phyloP scores from a whole-genome alignment of 2,113 vertebrate genomes.

The Bettongia penicillata region DNA sequence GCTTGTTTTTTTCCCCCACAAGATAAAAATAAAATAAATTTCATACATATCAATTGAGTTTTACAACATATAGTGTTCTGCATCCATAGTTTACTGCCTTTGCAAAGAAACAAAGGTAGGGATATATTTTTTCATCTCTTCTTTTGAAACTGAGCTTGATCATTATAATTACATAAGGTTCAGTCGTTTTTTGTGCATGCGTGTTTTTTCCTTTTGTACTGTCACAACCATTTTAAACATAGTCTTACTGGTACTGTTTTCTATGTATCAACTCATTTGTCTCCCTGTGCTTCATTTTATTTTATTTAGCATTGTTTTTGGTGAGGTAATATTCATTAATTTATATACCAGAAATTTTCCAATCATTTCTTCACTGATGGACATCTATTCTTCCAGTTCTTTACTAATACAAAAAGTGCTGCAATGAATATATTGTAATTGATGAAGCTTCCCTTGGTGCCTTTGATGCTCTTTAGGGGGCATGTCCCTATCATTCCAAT shows the following conservation, averaged over 20 bases:
- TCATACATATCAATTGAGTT: neutral
- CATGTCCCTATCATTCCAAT: neutral
- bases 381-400: neutral
- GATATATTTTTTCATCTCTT: neutral
- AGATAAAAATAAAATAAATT: no score
- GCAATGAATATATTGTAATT: neutral
- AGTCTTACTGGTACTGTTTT: neutral
- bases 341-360: neutral
- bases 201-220: neutral
- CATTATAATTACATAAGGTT: neutral
- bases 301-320: neutral
- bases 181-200: neutral
- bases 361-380: neutral
- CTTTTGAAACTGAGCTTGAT: neutral
- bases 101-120: neutral
- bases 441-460: neutral
- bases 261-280: neutral
- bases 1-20: no score
- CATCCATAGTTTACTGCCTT: neutral
- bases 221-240: neutral
- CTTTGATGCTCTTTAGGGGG: neutral
- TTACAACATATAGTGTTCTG: neutral
- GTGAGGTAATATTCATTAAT: neutral
- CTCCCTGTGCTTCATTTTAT: neutral
- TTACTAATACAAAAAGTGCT: neutral